These are phyloP conservation scores for Limnephilus rhombicus DNA, from an alignment of 2,888 invertebrate genomes.

Conservation along the genomic window DNA sequence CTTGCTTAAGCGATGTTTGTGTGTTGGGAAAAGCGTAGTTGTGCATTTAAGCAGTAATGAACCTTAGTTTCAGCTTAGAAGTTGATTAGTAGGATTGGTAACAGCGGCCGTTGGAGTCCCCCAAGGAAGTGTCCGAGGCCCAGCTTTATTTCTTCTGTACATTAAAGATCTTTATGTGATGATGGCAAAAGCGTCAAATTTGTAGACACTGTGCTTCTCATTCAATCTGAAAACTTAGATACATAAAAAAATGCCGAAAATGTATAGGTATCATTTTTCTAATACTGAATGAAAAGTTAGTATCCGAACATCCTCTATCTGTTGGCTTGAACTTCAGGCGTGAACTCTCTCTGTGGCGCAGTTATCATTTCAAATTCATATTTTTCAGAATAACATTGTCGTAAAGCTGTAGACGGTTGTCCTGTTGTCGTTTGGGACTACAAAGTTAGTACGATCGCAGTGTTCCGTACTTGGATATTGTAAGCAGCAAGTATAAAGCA, in stretches of 20 bases:
- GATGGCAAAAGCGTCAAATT: too few relatives aligned
- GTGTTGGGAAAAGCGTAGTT: too few relatives aligned
- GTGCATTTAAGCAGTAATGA: too few relatives aligned
- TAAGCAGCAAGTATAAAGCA: not conserved
- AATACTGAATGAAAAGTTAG: not conserved
- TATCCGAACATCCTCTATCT: not conserved
- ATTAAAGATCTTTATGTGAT: too few relatives aligned
- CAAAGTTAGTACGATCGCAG: not conserved
- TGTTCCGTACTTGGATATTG: not conserved
- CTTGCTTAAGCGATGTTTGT: too few relatives aligned
- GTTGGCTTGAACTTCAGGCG: not conserved
- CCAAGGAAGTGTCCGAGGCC: not conserved
- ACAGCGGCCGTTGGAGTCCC: not conserved
- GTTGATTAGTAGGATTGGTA: too few relatives aligned
- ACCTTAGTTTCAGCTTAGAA: too few relatives aligned
- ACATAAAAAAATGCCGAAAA: too few relatives aligned
- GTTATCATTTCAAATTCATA: not conserved
- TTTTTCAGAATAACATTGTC: not conserved
- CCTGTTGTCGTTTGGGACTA: not conserved
- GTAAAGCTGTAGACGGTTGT: not conserved
- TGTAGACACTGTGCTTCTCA: too few relatives aligned
- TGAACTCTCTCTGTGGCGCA: not conserved
- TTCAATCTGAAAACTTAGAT: too few relatives aligned
- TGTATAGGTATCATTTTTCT: too few relatives aligned
- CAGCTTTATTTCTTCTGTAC: too few relatives aligned